Evolutionary conservation across 2,113 vertebrate genomes (phyloP).

Genomic region (Macquaria ambigua): DNA sequence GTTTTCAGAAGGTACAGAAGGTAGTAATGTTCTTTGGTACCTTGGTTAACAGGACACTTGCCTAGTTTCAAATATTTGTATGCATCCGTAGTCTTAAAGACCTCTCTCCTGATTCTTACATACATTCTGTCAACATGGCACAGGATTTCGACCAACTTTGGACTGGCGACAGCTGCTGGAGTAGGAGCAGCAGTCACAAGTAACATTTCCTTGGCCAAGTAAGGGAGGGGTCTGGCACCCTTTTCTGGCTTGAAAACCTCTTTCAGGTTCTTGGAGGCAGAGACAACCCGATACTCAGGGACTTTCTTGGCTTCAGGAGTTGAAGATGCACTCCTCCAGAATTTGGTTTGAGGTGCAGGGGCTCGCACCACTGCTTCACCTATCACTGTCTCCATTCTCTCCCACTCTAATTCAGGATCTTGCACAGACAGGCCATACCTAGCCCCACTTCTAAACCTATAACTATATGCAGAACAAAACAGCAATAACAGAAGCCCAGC

Average conservation of each 20-base stretch:
- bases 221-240: slow-evolving; percentile 41
- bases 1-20: slow-evolving; percentile 63
- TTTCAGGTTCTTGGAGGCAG: slow-evolving; percentile 19
- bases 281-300: slow-evolving; percentile 45
- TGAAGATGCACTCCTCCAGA: background rate
- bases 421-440: background rate
- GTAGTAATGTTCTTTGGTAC: slow-evolving; percentile 50
- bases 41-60: slow-evolving; percentile 69
- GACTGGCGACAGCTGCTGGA: too few species aligned
- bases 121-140: slow-evolving; percentile 79
- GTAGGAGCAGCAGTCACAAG: background rate
- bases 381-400: background rate
- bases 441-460: background rate
- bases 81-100: slow-evolving; percentile 45
- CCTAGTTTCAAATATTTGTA: slow-evolving; percentile 69
- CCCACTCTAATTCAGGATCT: slow-evolving; percentile 47
- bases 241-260: slow-evolving; percentile 64
- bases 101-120: slow-evolving; percentile 60
- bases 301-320: background rate
- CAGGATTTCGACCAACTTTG: slow-evolving; percentile 34
- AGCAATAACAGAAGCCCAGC: slow-evolving; percentile 45
- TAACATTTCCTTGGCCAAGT: slow-evolving; percentile 30
- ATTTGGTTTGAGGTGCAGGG: background rate
- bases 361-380: background rate
- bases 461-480: slow-evolving; percentile 17